Conservation (phyloP, 2,888 invertebrate species). For the Pseudeuparius sepicola region DNA sequence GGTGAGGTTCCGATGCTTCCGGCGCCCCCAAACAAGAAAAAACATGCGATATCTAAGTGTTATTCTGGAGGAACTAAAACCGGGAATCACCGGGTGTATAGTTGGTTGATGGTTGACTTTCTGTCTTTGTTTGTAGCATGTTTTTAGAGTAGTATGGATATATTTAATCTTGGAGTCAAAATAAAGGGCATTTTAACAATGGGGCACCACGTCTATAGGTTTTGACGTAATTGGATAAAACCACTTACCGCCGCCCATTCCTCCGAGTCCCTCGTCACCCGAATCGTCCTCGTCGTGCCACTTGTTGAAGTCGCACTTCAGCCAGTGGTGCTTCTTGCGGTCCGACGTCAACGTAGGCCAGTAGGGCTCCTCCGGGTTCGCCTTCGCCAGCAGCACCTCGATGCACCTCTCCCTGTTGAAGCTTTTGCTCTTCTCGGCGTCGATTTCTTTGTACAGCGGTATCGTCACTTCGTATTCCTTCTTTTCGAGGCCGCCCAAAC, state of each 20-base stretch:
- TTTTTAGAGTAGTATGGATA: no score
- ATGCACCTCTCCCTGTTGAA: conserved; percentile 65
- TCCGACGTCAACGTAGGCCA: conserved; percentile 86
- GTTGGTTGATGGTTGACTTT: no score
- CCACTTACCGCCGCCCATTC: conserved; percentile 37
- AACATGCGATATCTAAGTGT: no score
- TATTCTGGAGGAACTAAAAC: no score
- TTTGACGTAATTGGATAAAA: no score
- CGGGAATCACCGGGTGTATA: no score
- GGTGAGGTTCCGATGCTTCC: no score
- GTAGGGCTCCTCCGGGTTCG: conserved; percentile 57
- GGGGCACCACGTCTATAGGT: no score
- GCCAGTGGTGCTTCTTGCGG: conserved; percentile 83
- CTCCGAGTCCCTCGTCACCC: conserved; percentile 60
- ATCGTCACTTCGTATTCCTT: conserved; percentile 83
- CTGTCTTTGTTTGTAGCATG: no score
- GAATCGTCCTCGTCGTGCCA: conserved; percentile 97
- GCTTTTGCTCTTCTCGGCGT: conserved; percentile 65
- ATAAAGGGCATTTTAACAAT: no score
- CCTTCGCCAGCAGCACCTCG: conserved; percentile 63
- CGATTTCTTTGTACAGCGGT: conserved; percentile 71
- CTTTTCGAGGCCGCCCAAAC: conserved; percentile 72
- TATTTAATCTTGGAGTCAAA: no score
- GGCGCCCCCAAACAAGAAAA: no score
- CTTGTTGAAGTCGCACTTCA: conserved; percentile 95